phyloP scores from a whole-genome alignment of 35 echinoderm and acorn worm genomes.

The Ophioderma brevispina region DNA sequence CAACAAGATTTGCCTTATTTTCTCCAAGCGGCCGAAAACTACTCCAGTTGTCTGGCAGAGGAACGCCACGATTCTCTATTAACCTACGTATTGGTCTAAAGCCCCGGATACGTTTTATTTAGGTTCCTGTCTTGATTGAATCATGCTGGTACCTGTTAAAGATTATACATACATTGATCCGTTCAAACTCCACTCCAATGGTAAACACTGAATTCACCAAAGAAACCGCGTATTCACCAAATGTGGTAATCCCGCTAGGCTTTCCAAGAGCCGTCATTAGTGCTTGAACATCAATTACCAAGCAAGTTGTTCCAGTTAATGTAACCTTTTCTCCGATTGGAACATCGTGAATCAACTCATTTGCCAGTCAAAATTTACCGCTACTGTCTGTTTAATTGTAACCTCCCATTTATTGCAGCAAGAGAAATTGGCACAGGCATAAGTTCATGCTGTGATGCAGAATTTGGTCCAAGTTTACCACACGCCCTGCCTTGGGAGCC shows the following conservation, averaged over 20 bases:
- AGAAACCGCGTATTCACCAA: not conserved
- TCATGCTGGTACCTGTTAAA: not conserved
- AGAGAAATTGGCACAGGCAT: conserved; percentile 27
- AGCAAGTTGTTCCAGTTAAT: not conserved
- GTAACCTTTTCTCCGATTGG: not conserved
- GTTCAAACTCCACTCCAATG: too few relatives aligned
- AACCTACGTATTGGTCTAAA: not conserved
- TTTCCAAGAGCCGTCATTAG: not conserved
- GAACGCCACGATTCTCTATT: not conserved
- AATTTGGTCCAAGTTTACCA: not conserved
- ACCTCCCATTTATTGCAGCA: conserved; percentile 30
- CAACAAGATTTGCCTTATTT: not conserved
- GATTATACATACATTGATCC: too few relatives aligned
- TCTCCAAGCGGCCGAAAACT: not conserved
- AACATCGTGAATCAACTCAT: not conserved
- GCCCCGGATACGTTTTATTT: not conserved
- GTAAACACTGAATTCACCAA: not conserved
- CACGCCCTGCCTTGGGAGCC: conserved; percentile 22
- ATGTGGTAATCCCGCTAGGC: not conserved
- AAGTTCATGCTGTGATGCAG: conserved; percentile 29
- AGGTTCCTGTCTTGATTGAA: not conserved
- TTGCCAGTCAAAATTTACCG: not conserved
- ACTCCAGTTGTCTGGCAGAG: not conserved
- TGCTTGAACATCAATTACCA: not conserved
- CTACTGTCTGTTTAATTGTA: conserved; percentile 20